Evolutionary conservation across 2,888 invertebrate genomes (phyloP).

Genomic region (Platycnemis pennipes): DNA sequence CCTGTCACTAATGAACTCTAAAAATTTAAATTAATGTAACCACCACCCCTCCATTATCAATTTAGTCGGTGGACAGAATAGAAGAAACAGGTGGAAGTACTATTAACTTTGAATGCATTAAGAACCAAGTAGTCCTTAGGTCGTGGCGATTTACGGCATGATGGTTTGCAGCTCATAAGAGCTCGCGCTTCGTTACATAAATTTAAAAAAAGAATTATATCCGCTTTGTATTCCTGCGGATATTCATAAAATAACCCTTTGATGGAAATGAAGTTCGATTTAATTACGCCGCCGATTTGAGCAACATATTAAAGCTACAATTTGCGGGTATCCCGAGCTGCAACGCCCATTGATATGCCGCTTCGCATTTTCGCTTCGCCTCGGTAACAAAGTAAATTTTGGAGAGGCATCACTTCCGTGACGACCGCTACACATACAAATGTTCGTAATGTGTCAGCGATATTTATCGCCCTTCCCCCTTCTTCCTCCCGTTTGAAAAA

Average conservation of each 20-base stretch:
- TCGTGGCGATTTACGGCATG: no score
- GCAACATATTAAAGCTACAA: not conserved
- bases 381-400: not conserved
- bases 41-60: no score
- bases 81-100: no score
- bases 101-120: no score
- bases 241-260: not conserved
- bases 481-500: not conserved
- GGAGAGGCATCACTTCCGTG: not conserved
- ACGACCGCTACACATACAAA: not conserved
- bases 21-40: no score
- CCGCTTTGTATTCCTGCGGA: not conserved
- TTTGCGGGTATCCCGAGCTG: not conserved
- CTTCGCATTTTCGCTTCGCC: not conserved
- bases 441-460: constrained; percentile 27
- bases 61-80: no score
- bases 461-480: not conserved
- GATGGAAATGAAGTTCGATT: not conserved
- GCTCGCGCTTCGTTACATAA: not conserved
- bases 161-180: not conserved
- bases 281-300: not conserved
- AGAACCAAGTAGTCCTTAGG: no score
- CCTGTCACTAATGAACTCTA: no score
- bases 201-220: not conserved
- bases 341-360: not conserved